Evolutionary conservation across 1,140 invertebrate genomes (phyloP).

Genomic region (Aphidius ervi): DNA sequence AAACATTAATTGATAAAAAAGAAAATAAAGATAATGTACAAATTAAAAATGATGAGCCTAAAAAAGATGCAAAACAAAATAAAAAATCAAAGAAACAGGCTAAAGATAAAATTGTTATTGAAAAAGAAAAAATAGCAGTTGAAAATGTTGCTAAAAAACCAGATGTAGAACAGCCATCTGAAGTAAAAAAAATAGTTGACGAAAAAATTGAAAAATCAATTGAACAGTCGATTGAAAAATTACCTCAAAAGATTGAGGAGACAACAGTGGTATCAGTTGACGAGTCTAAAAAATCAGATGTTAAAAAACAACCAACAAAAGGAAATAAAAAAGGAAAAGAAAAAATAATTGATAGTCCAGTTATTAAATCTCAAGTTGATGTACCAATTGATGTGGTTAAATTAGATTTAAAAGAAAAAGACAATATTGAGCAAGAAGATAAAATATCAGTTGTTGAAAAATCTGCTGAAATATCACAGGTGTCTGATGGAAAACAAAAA

Average conservation of each 20-base stretch:
- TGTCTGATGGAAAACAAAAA: too few relatives aligned
- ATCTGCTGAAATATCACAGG: too few relatives aligned
- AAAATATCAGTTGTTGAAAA: too few relatives aligned
- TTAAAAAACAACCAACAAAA: constrained; percentile 31
- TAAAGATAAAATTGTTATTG: background rate
- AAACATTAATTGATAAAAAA: too few relatives aligned
- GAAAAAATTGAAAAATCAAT: constrained; percentile 14
- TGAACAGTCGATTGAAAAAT: background rate
- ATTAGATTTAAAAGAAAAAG: too few relatives aligned
- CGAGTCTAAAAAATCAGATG: constrained; percentile 13
- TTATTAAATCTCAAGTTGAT: too few relatives aligned
- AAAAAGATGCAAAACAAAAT: background rate
- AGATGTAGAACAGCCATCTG: too few relatives aligned
- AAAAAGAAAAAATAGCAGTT: constrained; percentile 17
- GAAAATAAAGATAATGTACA: too few relatives aligned
- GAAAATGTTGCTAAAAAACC: background rate
- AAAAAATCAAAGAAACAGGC: constrained; percentile 5
- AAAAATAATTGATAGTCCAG: background rate
- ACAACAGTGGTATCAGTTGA: background rate
- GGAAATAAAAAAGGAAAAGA: background rate
- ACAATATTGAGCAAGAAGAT: too few relatives aligned
- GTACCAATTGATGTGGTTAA: too few relatives aligned
- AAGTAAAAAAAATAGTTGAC: background rate
- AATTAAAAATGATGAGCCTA: background rate
- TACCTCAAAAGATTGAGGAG: background rate